These are phyloP conservation scores for Ooceraea biroi DNA, from an alignment of 1,140 invertebrate species.

Conservation along the genomic window DNA sequence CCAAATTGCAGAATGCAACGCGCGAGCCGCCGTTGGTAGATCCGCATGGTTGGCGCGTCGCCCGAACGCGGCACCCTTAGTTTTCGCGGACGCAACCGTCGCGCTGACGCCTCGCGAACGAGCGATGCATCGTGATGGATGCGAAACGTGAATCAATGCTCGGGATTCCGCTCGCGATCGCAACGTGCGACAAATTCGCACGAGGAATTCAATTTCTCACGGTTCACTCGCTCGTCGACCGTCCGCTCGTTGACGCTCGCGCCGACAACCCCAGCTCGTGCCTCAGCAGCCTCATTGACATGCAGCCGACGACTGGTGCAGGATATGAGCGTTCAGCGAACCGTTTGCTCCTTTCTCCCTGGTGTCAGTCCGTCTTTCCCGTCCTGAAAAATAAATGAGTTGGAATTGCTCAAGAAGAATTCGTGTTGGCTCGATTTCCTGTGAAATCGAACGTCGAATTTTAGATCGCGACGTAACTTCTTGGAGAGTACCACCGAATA, in stretches of 20 bases:
- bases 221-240: too few relatives aligned
- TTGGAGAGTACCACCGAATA: too few relatives aligned
- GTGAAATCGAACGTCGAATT: background rate
- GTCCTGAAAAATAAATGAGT: conserved; percentile 28
- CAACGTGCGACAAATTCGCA: conserved; percentile 59
- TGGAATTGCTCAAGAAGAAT: conserved; percentile 48
- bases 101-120: conserved; percentile 7
- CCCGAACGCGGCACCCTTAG: background rate
- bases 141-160: conserved; percentile 28
- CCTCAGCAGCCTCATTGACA: conserved; percentile 73
- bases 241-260: too few relatives aligned
- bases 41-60: conserved; percentile 19
- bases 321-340: conserved; percentile 75
- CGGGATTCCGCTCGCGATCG: conserved; percentile 43
- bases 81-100: background rate
- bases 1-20: conserved; percentile 58
- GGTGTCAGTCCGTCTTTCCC: conserved; percentile 7
- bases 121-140: background rate
- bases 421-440: conserved; percentile 6
- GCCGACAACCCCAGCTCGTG: background rate
- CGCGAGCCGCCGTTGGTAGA: conserved; percentile 11
- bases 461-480: background rate
- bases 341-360: conserved; percentile 66
- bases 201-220: conserved; percentile 65
- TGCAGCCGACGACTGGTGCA: conserved; percentile 74